Evolutionary conservation across 2,797 vertebrate genomes (phyloP).

Genomic region (Falco rusticolus): DNA sequence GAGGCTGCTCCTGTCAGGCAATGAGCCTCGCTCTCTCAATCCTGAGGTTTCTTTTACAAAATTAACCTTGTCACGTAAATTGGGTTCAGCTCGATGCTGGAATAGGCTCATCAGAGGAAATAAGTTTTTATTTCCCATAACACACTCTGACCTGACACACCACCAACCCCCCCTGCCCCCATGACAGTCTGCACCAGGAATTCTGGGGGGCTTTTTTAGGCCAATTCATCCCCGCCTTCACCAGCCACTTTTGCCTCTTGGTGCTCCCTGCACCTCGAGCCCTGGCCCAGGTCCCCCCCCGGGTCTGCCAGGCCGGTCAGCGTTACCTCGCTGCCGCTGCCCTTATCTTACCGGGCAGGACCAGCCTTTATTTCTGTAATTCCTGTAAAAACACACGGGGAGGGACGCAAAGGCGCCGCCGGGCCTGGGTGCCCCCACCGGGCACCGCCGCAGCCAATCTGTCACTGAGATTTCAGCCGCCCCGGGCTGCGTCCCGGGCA

Average conservation of each 20-base stretch:
- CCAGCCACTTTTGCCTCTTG: background rate
- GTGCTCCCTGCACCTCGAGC: fast-evolving
- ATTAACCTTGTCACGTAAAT: fast-evolving
- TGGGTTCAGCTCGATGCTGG: fast-evolving
- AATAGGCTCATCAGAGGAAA: fast-evolving
- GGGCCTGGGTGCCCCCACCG: fast-evolving
- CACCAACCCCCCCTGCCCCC: fast-evolving
- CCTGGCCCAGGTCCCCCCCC: fast-evolving
- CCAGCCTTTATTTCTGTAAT: background rate
- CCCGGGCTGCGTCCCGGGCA: background rate
- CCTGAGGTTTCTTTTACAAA: background rate
- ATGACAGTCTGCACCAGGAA: fast-evolving
- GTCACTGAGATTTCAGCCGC: background rate
- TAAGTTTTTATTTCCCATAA: background rate
- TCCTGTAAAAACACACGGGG: background rate
- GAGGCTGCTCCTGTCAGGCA: fast-evolving
- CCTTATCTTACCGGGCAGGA: background rate
- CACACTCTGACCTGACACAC: fast-evolving
- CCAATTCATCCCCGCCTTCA: fast-evolving
- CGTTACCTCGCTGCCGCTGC: background rate
- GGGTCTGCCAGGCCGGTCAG: fast-evolving
- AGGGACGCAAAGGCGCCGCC: background rate
- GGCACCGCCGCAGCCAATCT: no score
- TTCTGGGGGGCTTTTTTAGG: background rate
- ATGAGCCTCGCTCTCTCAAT: background rate